Percentiles rank a stretch among this genome's conserved stretches.
phyloP scores from a whole-genome alignment of 2,797 vertebrate genomes.

The Bryconaethiops microstoma region DNA sequence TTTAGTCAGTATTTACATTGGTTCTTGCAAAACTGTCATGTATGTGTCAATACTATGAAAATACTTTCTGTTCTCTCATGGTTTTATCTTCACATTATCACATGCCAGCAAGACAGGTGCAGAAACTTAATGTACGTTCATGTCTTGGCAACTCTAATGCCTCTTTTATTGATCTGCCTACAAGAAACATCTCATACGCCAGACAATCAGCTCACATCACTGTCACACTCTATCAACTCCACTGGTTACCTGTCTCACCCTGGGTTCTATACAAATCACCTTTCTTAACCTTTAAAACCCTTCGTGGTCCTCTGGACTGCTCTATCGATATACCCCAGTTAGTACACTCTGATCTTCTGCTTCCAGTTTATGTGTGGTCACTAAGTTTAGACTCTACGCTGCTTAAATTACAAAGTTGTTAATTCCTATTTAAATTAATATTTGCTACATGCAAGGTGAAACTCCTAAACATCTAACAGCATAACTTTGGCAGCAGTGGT shows the following conservation, averaged over 20 bases:
- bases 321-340: background rate
- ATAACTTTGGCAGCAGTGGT: too few species aligned
- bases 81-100: background rate
- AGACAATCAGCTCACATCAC: constrained; percentile 1
- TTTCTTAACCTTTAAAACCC: background rate
- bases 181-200: background rate
- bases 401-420: too few species aligned
- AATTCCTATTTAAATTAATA: too few species aligned
- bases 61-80: background rate
- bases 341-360: background rate
- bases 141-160: background rate
- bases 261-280: background rate
- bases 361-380: background rate
- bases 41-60: background rate
- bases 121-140: background rate
- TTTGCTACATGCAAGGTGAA: too few species aligned
- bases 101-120: background rate
- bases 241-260: background rate
- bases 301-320: background rate
- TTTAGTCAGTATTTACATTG: too few species aligned
- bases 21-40: background rate
- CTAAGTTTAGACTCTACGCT: background rate
- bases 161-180: background rate
- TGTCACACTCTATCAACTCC: background rate
- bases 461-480: too few species aligned